Base-by-base conservation (phyloP, 1,140 invertebrate genomes). In the Theocolax elegans region DNA sequence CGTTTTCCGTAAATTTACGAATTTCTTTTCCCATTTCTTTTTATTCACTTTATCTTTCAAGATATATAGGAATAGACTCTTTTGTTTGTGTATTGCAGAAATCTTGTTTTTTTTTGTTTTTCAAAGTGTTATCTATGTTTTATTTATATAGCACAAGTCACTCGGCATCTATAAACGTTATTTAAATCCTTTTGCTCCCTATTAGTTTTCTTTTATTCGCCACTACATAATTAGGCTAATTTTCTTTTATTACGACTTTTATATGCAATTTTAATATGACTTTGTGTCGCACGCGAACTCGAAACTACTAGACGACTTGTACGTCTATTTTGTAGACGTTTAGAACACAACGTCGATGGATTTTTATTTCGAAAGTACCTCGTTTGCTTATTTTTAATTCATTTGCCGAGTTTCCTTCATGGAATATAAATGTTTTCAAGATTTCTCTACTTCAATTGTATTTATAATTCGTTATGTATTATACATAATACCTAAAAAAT, bases 401-500 rank as follows among this genome's bases (percentile, higher is more conserved):
- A 46, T 40, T 49, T 49, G 13, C 10, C 19, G 42, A 59, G 15
- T 17, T 58, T 38, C 4, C 15, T 40, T 48, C 21, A 31, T 23
- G 15, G 29, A 38, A 38, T 67, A 38, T 53, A 62, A 68, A 59
- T 51, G 27, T 21, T 7, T 27, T 25, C 19, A 60, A 1, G 44
- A 51, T 38, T 59, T 40, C 25, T 53, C 21, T 48, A 35, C 3
- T 42, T 51, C 19, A 19, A 51, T 63, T 40, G 7, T 25, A 56
- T 53, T 68, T 15, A 12, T 62, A 19, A 27, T 68, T 35, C 7
- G 42, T 60, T n/a, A n/a, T n/a, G n/a, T n/a, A n/a, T n/a, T 29
- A 31, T n/a, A 29, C 23, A 15, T 53, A 23, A 44, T 44, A 62
- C 19, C 51, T 64, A 69, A 40, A 68, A 68, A 65, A 71, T 40